These are phyloP conservation scores for Venturia canescens DNA, from an alignment of 1,140 invertebrate species.

Conservation along the genomic window DNA sequence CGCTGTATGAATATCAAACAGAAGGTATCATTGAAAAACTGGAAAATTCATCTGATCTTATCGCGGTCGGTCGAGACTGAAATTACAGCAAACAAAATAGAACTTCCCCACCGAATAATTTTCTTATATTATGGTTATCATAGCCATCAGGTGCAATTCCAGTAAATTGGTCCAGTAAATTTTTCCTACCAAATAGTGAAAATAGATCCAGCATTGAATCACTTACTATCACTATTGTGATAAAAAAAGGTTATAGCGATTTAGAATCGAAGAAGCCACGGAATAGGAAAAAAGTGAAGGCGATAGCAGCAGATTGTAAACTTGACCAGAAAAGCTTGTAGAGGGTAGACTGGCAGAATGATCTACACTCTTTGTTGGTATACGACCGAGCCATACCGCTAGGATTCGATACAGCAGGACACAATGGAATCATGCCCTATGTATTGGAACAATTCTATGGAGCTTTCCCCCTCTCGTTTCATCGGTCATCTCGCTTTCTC, in stretches of 20 bases:
- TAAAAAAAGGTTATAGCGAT: neutral
- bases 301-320: constrained; percentile 26
- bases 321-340: constrained; percentile 49
- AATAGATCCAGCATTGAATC: no score
- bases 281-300: constrained; percentile 15
- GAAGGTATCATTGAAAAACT: no score
- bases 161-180: no score
- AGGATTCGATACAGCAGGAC: constrained; percentile 40
- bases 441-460: constrained; percentile 47
- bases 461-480: neutral
- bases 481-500: constrained; percentile 1
- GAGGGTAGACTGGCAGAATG: constrained; percentile 53
- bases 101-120: no score
- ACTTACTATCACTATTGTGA: neutral
- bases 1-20: no score
- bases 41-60: no score
- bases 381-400: constrained; percentile 8
- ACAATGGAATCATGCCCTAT: constrained; percentile 45
- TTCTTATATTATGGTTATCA: no score
- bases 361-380: constrained; percentile 34
- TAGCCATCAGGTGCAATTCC: no score
- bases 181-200: no score
- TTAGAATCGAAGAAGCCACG: neutral
- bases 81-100: no score
- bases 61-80: no score